Conservation (phyloP, 2,113 vertebrate species). For the Macaca mulatta region DNA sequence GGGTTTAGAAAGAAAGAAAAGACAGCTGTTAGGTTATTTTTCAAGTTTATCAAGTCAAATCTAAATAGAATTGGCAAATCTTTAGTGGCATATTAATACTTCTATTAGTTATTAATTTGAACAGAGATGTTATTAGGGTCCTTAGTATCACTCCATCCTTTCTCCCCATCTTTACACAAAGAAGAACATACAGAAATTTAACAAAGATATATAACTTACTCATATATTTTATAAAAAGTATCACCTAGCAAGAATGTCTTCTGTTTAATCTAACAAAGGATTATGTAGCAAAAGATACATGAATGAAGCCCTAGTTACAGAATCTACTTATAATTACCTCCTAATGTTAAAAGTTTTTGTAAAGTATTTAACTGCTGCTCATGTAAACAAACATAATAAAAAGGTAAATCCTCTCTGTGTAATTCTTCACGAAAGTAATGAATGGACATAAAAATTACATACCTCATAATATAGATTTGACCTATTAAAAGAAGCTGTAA, state of each 20-base stretch:
- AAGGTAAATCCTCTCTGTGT: not conserved
- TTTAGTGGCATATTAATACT: not conserved
- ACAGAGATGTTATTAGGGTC: not conserved
- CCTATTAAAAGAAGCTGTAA: constrained; percentile 95
- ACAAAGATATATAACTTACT: not conserved
- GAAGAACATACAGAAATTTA: not conserved
- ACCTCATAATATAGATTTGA: constrained; percentile 98
- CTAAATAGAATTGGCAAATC: not conserved
- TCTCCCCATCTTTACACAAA: not conserved
- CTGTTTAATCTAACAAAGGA: not conserved
- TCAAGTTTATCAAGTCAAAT: not conserved
- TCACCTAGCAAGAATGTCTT: not conserved
- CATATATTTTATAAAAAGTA: not conserved
- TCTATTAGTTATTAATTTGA: not conserved
- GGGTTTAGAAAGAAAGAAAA: not conserved
- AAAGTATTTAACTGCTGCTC: not conserved
- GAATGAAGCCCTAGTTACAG: not conserved
- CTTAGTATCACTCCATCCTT: not conserved
- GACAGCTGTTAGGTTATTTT: not conserved
- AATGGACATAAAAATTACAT: not conserved
- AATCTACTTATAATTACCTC: not conserved
- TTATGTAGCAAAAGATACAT: not conserved
- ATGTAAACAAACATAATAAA: not conserved
- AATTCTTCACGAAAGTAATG: constrained; percentile 5
- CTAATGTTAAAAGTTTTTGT: constrained; percentile 4